Evolutionary conservation across 2,797 vertebrate genomes (phyloP).

Genomic region (Percopsis omiscomaycus): DNA sequence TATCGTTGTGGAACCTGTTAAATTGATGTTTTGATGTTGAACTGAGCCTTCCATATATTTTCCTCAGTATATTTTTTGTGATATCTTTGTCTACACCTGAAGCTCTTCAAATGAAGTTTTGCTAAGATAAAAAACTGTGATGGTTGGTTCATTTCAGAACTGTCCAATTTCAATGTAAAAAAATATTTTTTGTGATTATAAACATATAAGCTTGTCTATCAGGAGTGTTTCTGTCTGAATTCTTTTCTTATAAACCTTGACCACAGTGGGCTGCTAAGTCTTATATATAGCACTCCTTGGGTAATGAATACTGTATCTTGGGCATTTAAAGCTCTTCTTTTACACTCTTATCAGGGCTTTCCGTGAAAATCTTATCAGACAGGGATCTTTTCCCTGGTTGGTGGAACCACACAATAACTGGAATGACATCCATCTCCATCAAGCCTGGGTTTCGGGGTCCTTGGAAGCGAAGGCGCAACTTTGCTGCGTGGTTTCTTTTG

Average conservation of each 20-base stretch:
- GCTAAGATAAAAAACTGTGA: slow-evolving; percentile 7
- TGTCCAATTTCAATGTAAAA: slow-evolving; percentile 3
- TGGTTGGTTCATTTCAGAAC: slow-evolving; percentile 3
- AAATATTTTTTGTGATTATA: slow-evolving; percentile 6
- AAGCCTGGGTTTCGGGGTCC: too few species aligned
- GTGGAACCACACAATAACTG: slow-evolving; percentile 3
- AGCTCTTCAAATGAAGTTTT: slow-evolving; percentile 14
- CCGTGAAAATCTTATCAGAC: slow-evolving; percentile 3
- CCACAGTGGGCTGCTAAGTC: background rate
- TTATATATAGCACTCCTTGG: background rate
- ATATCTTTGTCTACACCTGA: background rate
- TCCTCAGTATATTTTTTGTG: background rate
- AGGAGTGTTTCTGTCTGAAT: too few species aligned
- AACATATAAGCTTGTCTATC: too few species aligned
- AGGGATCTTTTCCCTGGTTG: background rate
- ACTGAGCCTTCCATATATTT: slow-evolving; percentile 12
- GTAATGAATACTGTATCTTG: too few species aligned
- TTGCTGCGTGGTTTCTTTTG: too few species aligned
- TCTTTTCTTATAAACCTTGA: background rate
- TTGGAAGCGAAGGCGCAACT: too few species aligned
- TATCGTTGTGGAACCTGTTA: background rate
- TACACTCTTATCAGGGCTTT: slow-evolving; percentile 1
- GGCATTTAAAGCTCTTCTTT: background rate
- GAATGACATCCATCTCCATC: background rate
- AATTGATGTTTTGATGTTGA: slow-evolving; percentile 10